These are phyloP conservation scores for Trichonephila clavata DNA, from an alignment of 1,140 invertebrate species.

Conservation along the genomic window DNA sequence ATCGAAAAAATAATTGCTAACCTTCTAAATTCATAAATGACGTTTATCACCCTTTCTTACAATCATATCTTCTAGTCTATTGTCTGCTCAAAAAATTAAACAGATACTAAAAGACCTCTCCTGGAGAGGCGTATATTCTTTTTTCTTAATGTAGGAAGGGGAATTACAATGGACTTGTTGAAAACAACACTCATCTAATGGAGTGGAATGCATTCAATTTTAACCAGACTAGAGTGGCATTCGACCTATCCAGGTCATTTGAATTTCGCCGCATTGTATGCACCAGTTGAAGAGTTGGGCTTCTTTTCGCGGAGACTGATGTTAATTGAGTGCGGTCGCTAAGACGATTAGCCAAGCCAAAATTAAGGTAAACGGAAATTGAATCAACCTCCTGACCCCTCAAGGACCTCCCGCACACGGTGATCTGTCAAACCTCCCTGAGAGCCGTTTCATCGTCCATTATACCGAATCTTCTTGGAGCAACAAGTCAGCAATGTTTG, in stretches of 20 bases:
- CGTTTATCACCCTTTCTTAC: background rate
- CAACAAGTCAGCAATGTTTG: conserved; percentile 2
- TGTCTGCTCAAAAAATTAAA: background rate
- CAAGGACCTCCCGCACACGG: conserved; percentile 62
- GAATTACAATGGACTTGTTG: background rate
- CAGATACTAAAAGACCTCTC: background rate
- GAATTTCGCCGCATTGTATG: background rate
- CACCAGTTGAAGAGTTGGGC: background rate
- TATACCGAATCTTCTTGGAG: background rate
- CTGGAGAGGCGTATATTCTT: background rate
- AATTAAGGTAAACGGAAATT: conserved; percentile 74
- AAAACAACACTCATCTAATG: conserved; percentile 22
- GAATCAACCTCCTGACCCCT: conserved; percentile 71
- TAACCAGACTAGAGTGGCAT: conserved; percentile 25
- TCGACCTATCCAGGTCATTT: conserved; percentile 14
- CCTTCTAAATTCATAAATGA: background rate
- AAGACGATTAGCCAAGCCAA: conserved; percentile 55
- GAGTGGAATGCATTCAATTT: conserved; percentile 20
- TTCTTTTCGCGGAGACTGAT: background rate
- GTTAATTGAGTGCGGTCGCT: conserved; percentile 42
- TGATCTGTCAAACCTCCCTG: conserved; percentile 70
- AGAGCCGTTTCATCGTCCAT: conserved; percentile 24
- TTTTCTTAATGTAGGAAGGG: background rate
- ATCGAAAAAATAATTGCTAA: no score
- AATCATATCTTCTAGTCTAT: background rate